Conservation (phyloP, 2,888 invertebrate genomes). For the Caradrina clavipalpis region DNA sequence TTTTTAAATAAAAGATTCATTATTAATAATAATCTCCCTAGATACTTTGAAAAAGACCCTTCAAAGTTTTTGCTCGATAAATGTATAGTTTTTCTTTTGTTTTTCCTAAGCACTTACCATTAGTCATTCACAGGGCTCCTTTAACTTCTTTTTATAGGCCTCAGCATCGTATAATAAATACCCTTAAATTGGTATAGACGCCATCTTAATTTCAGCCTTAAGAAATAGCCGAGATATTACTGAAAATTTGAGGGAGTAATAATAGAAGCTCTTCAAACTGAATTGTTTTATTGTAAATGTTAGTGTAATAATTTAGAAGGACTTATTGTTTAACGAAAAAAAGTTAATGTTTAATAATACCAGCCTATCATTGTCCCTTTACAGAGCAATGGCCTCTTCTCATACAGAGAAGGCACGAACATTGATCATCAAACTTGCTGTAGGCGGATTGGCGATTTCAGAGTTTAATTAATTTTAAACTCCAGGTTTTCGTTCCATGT, state of each 20-base stretch:
- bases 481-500: too few relatives aligned
- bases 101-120: constrained; percentile 2
- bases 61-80: neutral
- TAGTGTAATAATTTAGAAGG: neutral
- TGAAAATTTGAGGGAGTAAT: neutral
- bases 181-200: constrained; percentile 3
- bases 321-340: neutral
- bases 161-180: neutral
- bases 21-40: neutral
- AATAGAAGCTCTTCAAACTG: neutral
- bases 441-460: too few relatives aligned
- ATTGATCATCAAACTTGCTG: too few relatives aligned
- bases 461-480: too few relatives aligned
- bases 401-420: too few relatives aligned
- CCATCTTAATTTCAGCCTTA: neutral
- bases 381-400: too few relatives aligned
- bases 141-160: neutral
- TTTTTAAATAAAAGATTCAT: too few relatives aligned
- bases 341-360: neutral
- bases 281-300: neutral
- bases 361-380: too few relatives aligned
- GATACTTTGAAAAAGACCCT: neutral
- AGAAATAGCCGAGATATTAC: neutral
- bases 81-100: constrained; percentile 5
- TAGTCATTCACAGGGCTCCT: constrained; percentile 2